Base-by-base conservation (phyloP, 2,888 invertebrate genomes). In the Nymphalis polychloros region DNA sequence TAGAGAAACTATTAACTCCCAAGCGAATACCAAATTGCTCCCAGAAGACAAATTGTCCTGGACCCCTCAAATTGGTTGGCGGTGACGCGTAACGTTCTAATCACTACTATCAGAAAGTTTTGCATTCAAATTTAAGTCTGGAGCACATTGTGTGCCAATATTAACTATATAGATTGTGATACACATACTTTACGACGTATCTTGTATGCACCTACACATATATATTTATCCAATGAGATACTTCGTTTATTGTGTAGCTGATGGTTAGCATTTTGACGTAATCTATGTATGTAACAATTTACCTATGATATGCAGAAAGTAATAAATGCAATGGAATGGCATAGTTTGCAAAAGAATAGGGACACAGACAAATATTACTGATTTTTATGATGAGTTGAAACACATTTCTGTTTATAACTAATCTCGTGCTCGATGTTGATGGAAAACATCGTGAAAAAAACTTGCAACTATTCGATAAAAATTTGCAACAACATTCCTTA, bases 1-100 rank as follows among this genome's bases (percentile, higher is more conserved):
- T 89, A 89, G 84, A 83, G 83, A 87, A 84, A 84, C 85, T 81
- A 84, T 83, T 81, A 81, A 80, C 80, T 81, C 81, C 80, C 81
- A 82, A 84, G 84, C 81, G 85, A 85, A 84, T 86, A 79, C 81
- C 57, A 82, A 86, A 86, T 85, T 82, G 80, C 77, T 71, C 71
- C 72, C 63, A 19, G 52, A 68, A 73, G 74, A 75, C 74, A 72
- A 74, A 73, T 74, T 74, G 72, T 74, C 69, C 65, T 64, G 67
- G 70, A 68, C 59, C 70, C 53, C 69, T 67, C 68, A 59, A 67
- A 68, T 57, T 65, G 70, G 62, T 63, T 69, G 68, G 60, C 60
- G 57, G 48, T 63, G 67, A 63, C 65, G 69, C 69, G 65, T 67
- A 67, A 67, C 70, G 49, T 59, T 13, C 64, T 69, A 66, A 68